These are phyloP conservation scores for Eriosoma lanigerum DNA, from an alignment of 1,140 invertebrate species.

Conservation along the genomic window DNA sequence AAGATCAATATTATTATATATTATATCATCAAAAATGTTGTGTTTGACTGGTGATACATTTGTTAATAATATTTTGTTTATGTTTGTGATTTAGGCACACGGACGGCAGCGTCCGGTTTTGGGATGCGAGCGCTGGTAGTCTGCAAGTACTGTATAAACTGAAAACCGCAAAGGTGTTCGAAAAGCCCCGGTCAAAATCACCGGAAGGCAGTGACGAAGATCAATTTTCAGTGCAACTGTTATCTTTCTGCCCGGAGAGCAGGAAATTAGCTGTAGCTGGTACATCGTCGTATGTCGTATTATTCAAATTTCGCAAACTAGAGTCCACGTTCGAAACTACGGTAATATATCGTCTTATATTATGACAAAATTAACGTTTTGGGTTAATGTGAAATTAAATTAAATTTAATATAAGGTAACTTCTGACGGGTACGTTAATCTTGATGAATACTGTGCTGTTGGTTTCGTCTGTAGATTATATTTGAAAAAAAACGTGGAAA, in stretches of 20 bases:
- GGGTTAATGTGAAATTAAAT: no score
- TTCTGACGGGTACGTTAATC: no score
- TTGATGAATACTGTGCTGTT: no score
- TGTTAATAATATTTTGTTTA: not conserved
- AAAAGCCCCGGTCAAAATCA: constrained; percentile 65
- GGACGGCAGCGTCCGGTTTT: constrained; percentile 95
- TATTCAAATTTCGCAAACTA: constrained; percentile 93
- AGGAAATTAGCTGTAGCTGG: constrained; percentile 86
- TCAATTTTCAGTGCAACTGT: constrained; percentile 90
- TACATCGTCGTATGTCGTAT: constrained; percentile 85
- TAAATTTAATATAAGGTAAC: no score
- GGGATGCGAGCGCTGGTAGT: constrained; percentile 92
- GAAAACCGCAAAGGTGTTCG: constrained; percentile 94
- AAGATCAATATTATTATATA: no score
- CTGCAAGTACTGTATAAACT: constrained; percentile 96
- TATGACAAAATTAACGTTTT: not conserved
- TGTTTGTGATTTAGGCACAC: constrained; percentile 71
- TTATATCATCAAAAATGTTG: no score
- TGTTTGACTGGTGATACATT: no score
- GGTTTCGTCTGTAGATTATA: no score
- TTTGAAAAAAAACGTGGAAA: no score
- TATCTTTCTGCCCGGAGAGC: constrained; percentile 91
- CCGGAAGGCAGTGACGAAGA: constrained; percentile 68
- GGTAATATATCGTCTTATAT: constrained; percentile 61
- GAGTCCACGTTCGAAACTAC: constrained; percentile 83